Conservation (phyloP, 2,113 vertebrate species). For the Anguilla rostrata region DNA sequence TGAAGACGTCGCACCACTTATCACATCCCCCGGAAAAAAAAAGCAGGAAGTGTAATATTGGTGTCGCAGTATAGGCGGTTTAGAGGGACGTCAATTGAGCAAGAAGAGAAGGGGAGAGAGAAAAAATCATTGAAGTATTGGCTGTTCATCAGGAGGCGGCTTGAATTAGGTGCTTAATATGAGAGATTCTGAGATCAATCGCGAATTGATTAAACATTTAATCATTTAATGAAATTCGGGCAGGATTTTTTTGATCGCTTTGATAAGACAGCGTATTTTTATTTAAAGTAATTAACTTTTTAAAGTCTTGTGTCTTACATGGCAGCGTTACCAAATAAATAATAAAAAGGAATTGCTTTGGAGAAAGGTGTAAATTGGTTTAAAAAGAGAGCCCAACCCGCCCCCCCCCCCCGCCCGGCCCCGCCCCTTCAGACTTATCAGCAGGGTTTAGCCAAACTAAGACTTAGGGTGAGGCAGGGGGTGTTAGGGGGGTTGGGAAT, state of each 20-base stretch:
- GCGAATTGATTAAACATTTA: slow-evolving; percentile 54
- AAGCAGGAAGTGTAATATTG: slow-evolving; percentile 16
- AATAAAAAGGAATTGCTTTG: slow-evolving; percentile 53
- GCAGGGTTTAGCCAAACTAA: slow-evolving; percentile 49
- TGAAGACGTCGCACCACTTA: slow-evolving; percentile 6
- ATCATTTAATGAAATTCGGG: slow-evolving; percentile 56
- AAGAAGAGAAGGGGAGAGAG: background rate
- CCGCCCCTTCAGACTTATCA: slow-evolving; percentile 45
- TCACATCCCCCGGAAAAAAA: background rate
- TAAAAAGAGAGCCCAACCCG: too few relatives aligned
- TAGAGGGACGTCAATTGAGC: slow-evolving; percentile 25
- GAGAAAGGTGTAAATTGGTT: slow-evolving; percentile 10
- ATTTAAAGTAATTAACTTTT: slow-evolving; percentile 55
- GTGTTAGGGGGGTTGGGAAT: slow-evolving; percentile 53
- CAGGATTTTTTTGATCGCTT: slow-evolving; percentile 39
- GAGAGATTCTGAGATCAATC: slow-evolving; percentile 44
- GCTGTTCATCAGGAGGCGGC: slow-evolving; percentile 45
- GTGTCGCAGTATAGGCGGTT: slow-evolving; percentile 14
- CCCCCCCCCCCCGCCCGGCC: slow-evolving; percentile 10
- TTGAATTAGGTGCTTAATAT: slow-evolving; percentile 43
- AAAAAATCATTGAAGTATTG: slow-evolving; percentile 37
- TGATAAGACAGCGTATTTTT: slow-evolving; percentile 43
- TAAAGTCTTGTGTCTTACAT: slow-evolving; percentile 44
- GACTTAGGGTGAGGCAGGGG: slow-evolving; percentile 2
- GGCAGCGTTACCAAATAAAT: slow-evolving; percentile 51